These are phyloP conservation scores for Andricus curvator DNA, from an alignment of 2,888 invertebrate species.

Conservation along the genomic window DNA sequence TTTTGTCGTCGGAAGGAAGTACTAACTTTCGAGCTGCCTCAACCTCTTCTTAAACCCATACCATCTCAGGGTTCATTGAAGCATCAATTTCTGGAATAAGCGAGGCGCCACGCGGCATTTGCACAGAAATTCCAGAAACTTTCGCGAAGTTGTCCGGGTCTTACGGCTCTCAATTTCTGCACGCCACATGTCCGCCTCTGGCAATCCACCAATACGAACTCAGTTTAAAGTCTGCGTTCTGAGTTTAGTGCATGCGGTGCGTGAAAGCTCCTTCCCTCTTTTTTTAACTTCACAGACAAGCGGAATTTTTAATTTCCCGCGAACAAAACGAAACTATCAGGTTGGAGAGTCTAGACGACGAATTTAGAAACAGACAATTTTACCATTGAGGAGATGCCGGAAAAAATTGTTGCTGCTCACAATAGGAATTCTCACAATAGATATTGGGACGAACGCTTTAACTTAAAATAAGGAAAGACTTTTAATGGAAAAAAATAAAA, in stretches of 20 bases:
- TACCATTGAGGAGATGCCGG: not conserved
- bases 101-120: constrained; percentile 63
- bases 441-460: not conserved
- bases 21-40: constrained; percentile 35
- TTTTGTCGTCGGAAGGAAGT: constrained; percentile 19
- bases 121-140: constrained; percentile 60
- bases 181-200: constrained; percentile 66
- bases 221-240: constrained; percentile 48
- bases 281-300: constrained; percentile 21
- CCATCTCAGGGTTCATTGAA: constrained; percentile 53
- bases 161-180: constrained; percentile 65
- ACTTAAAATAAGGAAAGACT: not conserved
- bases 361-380: not conserved
- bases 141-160: constrained; percentile 63
- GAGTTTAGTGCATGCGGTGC: constrained; percentile 42
- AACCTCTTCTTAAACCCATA: constrained; percentile 34
- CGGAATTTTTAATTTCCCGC: constrained; percentile 36
- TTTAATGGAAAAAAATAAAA: fast-evolving
- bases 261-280: constrained; percentile 22
- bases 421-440: not conserved
- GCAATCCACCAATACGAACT: constrained; percentile 55
- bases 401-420: not conserved
- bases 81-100: constrained; percentile 69
- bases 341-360: not conserved
- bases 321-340: constrained; percentile 1